A percentile compares a stretch with the other conserved stretches of the same genome.
These are phyloP conservation scores for Fregetta grallaria DNA, from an alignment of 2,113 vertebrate species.

Conservation along the genomic window DNA sequence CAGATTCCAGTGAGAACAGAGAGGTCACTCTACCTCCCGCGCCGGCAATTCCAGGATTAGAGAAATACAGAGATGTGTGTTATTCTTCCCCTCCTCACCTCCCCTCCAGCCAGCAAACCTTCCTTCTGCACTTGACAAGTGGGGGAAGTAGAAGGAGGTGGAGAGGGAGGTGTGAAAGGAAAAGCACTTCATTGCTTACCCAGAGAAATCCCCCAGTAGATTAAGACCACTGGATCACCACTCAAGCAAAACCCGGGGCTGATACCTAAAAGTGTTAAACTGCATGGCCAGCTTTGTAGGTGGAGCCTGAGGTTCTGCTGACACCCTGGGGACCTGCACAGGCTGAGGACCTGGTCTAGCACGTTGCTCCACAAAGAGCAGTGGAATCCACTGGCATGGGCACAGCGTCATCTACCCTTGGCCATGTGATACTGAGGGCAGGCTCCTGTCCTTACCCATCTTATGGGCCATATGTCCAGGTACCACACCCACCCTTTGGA, in stretches of 20 bases:
- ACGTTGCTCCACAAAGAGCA: not conserved
- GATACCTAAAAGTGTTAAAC: not conserved
- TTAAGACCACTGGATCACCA: not conserved
- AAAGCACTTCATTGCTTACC: not conserved
- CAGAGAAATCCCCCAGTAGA: not conserved
- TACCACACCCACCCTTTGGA: not conserved
- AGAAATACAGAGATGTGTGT: not conserved
- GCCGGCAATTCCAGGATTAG: not conserved
- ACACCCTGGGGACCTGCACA: fast-evolving
- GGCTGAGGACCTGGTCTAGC: not conserved
- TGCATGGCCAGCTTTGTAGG: fast-evolving
- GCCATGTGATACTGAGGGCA: not conserved
- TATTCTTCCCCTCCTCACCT: not conserved
- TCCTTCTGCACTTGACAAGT: not conserved
- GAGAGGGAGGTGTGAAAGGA: not conserved
- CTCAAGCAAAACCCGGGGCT: not conserved
- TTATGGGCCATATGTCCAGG: not conserved
- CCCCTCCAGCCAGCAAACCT: not conserved
- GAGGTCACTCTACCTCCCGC: not conserved
- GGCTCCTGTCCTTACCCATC: not conserved
- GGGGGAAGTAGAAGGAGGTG: not conserved
- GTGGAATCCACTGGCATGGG: not conserved
- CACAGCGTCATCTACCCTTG: not conserved
- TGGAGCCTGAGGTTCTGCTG: not conserved
- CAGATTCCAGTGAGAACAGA: not conserved